phyloP scores from a whole-genome alignment of 2,888 invertebrate species.

The Mesodorylaimus sp. region DNA sequence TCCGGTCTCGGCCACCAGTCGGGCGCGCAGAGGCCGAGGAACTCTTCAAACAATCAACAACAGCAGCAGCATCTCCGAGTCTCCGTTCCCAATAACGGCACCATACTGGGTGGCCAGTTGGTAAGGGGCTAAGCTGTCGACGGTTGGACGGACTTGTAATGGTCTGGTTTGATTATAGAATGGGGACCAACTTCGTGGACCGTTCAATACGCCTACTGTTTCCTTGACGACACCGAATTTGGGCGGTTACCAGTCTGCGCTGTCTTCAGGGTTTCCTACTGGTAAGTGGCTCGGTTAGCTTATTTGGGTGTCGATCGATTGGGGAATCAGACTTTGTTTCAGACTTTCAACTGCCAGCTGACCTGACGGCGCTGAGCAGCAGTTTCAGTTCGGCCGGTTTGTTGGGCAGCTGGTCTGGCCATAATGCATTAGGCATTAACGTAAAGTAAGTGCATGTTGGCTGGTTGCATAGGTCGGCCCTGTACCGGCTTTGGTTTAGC shows the following conservation, averaged over 20 bases:
- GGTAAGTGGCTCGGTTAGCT: no score
- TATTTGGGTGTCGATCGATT: no score
- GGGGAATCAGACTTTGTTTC: background rate
- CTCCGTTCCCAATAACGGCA: no score
- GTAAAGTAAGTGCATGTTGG: background rate
- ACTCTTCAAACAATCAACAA: no score
- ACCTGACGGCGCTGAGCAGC: background rate
- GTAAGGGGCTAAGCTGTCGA: no score
- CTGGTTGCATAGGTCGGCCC: background rate
- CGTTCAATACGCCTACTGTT: background rate
- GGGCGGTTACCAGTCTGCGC: background rate
- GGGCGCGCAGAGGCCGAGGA: no score
- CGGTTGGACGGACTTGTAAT: no score
- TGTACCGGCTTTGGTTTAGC: background rate
- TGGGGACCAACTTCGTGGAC: background rate
- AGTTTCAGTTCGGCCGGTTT: background rate
- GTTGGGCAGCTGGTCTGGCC: constrained; percentile 1
- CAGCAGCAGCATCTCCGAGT: no score
- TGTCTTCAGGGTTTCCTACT: background rate
- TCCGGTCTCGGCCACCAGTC: no score
- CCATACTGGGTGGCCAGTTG: no score
- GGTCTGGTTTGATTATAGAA: background rate
- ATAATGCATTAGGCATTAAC: background rate
- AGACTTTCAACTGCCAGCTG: background rate
- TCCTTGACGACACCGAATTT: background rate